Conservation (phyloP, 2,113 vertebrate species). For the Bettongia penicillata region DNA sequence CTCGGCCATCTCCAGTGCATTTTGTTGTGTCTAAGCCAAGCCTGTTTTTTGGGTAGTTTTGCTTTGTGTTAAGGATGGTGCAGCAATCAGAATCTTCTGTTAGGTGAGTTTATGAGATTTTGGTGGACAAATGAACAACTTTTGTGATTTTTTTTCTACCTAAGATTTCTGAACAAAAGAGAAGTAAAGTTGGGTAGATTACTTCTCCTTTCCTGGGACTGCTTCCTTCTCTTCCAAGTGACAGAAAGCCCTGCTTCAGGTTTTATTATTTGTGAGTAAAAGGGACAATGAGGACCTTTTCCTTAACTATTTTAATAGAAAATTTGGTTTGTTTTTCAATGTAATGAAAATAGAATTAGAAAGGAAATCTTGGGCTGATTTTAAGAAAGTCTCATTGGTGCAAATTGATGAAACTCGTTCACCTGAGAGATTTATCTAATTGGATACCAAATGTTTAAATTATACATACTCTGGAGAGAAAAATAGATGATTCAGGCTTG, state of each 20-base stretch:
- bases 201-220: background rate
- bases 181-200: background rate
- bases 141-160: background rate
- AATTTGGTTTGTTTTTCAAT: background rate
- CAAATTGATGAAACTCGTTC: background rate
- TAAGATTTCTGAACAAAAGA: background rate
- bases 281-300: background rate
- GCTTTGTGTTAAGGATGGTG: background rate
- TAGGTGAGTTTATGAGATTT: background rate
- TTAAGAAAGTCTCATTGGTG: background rate
- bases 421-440: background rate
- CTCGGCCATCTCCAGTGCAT: background rate
- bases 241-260: background rate
- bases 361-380: background rate
- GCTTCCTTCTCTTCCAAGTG: background rate
- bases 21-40: background rate
- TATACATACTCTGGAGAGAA: background rate
- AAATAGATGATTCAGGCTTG: background rate
- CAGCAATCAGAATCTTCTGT: background rate
- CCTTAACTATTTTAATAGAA: background rate
- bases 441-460: background rate
- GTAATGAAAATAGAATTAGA: background rate
- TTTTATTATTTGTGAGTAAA: background rate
- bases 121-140: background rate
- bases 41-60: background rate